phyloP scores from a whole-genome alignment of 2,888 invertebrate species.

The Papilio protenor region DNA sequence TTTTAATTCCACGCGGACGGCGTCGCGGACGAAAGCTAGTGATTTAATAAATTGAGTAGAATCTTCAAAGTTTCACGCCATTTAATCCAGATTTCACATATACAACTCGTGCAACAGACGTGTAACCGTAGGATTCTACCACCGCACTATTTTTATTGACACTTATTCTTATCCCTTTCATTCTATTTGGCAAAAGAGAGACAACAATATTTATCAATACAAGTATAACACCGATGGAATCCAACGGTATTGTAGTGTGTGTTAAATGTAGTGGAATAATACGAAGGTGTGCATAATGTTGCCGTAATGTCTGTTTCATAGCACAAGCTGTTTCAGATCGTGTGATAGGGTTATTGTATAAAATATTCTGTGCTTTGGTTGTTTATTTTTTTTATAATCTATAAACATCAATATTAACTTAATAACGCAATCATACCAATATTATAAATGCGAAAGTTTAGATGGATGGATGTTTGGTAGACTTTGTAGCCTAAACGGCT shows the following conservation, averaged over 20 bases:
- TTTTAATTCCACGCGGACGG: too few species aligned
- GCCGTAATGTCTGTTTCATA: slow-evolving; percentile 32
- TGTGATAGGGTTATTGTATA: neutral
- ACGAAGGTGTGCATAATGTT: slow-evolving; percentile 36
- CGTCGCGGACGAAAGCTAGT: too few species aligned
- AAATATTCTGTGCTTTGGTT: neutral
- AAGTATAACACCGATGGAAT: neutral
- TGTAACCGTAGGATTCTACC: neutral
- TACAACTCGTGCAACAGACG: slow-evolving; percentile 27
- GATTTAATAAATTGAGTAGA: neutral
- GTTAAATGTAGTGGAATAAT: slow-evolving; percentile 41
- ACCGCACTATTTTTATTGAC: neutral
- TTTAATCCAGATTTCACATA: neutral
- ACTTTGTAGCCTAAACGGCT: too few species aligned
- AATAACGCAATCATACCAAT: too few species aligned
- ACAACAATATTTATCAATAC: neutral
- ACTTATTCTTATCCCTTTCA: neutral
- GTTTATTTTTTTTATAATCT: too few species aligned
- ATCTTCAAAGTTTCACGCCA: neutral
- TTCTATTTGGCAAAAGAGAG: neutral
- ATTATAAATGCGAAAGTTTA: too few species aligned
- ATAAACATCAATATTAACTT: too few species aligned
- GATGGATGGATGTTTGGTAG: too few species aligned
- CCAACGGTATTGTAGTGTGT: slow-evolving; percentile 5
- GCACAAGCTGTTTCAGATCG: slow-evolving; percentile 9